Percentiles rank a stretch among this genome's conserved stretches.
phyloP scores from a whole-genome alignment of 2,797 vertebrate species.

The Pangasius krempfi region DNA sequence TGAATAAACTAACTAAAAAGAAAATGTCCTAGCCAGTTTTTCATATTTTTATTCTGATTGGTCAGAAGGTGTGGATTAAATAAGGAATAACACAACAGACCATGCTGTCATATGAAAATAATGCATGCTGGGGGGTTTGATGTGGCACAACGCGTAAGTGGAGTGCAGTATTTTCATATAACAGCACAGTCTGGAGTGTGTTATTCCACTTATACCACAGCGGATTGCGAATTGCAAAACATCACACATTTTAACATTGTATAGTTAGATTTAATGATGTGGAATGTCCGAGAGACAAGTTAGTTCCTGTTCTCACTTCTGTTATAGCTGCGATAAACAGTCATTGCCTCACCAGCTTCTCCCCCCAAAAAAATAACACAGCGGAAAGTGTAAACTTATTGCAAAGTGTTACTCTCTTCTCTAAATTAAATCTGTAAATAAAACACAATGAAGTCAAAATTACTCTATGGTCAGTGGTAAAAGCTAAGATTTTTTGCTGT shows the following conservation, averaged over 20 bases:
- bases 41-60: not conserved
- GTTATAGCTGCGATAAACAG: not conserved
- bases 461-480: constrained; percentile 5
- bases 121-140: too few species aligned
- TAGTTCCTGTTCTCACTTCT: not conserved
- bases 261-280: too few species aligned
- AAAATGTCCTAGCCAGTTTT: not conserved
- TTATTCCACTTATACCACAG: not conserved
- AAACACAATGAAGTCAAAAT: constrained; percentile 19
- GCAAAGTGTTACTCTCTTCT: not conserved
- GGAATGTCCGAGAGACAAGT: too few species aligned
- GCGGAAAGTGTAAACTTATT: not conserved
- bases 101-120: too few species aligned
- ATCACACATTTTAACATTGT: not conserved
- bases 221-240: not conserved
- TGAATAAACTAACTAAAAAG: not conserved
- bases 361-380: not conserved
- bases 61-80: too few species aligned
- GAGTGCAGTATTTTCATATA: too few species aligned
- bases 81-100: too few species aligned
- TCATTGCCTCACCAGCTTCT: not conserved
- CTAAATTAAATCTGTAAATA: not conserved
- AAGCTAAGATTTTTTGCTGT: constrained; percentile 32
- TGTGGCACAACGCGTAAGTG: too few species aligned
- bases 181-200: too few species aligned